Conservation (phyloP, 2,888 invertebrate genomes). For the Chirona hameri region DNA sequence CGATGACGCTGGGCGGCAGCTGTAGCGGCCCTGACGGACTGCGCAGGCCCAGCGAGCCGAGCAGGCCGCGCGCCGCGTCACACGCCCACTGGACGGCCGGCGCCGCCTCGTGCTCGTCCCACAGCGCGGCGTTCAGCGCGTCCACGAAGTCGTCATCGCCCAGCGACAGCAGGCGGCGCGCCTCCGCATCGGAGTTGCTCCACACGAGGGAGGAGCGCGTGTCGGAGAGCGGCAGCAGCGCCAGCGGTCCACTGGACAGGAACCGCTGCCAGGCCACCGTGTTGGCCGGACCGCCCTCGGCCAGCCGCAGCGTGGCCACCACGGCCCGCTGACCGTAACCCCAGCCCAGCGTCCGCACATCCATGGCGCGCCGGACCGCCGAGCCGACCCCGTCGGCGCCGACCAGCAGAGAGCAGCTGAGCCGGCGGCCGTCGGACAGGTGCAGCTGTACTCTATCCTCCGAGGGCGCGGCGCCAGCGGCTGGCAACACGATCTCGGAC, state of each 20-base stretch:
- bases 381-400: conserved; percentile 95
- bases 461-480: conserved; percentile 42
- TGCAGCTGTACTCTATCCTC: background rate
- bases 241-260: conserved; percentile 85
- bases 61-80: conserved; percentile 49
- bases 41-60: conserved; percentile 58
- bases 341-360: conserved; percentile 72
- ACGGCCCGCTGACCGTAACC: conserved; percentile 86
- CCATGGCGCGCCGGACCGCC: conserved; percentile 75
- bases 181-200: conserved; percentile 73
- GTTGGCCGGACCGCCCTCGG: conserved; percentile 70
- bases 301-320: conserved; percentile 81
- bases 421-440: background rate
- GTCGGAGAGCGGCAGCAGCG: conserved; percentile 78
- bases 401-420: conserved; percentile 57
- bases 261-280: conserved; percentile 95
- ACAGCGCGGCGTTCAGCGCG: conserved; percentile 75
- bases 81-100: conserved; percentile 68
- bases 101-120: conserved; percentile 44
- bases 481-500: background rate
- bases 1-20: conserved; percentile 65
- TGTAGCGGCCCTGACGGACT: conserved; percentile 54
- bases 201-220: conserved; percentile 87
- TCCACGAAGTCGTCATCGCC: conserved; percentile 79
- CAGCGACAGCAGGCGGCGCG: conserved; percentile 66